Conservation (phyloP, 1,140 invertebrate genomes). For the Andricus grossulariae region DNA sequence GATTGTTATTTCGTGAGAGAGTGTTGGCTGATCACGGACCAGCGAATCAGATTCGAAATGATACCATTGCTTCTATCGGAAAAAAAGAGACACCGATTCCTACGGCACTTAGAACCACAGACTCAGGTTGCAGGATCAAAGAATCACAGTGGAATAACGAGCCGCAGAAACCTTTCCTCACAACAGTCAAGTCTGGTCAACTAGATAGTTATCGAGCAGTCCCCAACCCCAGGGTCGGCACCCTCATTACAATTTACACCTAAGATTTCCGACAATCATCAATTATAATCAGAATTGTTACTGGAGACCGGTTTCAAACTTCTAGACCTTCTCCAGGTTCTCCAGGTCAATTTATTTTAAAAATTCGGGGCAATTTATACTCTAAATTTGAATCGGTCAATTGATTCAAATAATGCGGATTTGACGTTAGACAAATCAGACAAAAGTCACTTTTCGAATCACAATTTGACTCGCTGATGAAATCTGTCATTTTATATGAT, state of each 20-base stretch:
- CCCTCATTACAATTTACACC: conserved; percentile 6
- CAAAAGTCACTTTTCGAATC: too few species aligned
- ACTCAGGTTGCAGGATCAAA: conserved; percentile 16
- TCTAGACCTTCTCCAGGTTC: too few species aligned
- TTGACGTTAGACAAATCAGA: too few species aligned
- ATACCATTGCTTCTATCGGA: background rate
- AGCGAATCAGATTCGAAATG: conserved; percentile 16
- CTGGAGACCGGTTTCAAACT: too few species aligned
- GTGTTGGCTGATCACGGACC: conserved; percentile 4
- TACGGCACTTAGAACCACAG: conserved; percentile 20
- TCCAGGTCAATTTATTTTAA: too few species aligned
- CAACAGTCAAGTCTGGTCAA: background rate
- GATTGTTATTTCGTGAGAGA: conserved; percentile 12
- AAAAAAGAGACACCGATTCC: conserved; percentile 10
- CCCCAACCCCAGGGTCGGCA: background rate
- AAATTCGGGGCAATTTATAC: too few species aligned
- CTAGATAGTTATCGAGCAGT: conserved; percentile 14
- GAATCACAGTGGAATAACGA: conserved; percentile 26
- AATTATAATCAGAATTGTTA: background rate
- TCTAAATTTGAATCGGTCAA: too few species aligned
- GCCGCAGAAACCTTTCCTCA: conserved; percentile 14
- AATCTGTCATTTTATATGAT: too few species aligned
- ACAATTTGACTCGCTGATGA: too few species aligned
- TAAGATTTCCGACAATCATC: background rate
- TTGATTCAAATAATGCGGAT: too few species aligned